These are phyloP conservation scores for Cyclina sinensis DNA, from an alignment of 1,140 invertebrate species.

Conservation along the genomic window DNA sequence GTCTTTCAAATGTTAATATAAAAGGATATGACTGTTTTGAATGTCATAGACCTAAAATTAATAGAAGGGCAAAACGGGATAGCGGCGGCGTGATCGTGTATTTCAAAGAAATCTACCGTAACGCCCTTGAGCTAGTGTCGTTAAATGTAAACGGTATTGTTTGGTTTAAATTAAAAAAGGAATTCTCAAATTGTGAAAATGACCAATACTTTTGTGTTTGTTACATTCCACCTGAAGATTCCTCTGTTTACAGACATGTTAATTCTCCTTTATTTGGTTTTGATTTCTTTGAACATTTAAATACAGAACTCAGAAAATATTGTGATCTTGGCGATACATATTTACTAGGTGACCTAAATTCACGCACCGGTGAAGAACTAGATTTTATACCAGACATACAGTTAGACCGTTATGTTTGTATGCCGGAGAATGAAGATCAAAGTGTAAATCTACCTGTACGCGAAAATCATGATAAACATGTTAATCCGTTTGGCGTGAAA, in stretches of 20 bases:
- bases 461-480: too few relatives aligned
- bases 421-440: too few relatives aligned
- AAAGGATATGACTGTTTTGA: conserved; percentile 15
- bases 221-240: too few relatives aligned
- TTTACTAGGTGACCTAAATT: too few relatives aligned
- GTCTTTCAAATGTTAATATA: neutral
- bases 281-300: too few relatives aligned
- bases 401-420: too few relatives aligned
- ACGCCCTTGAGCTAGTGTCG: neutral
- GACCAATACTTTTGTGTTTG: conserved; percentile 30
- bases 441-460: too few relatives aligned
- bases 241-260: too few relatives aligned
- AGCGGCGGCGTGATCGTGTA: conserved; percentile 44
- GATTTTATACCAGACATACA: neutral
- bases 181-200: neutral
- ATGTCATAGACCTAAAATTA: conserved; percentile 45
- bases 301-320: too few relatives aligned
- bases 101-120: conserved; percentile 25
- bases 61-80: conserved; percentile 20
- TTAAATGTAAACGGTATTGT: conserved; percentile 7
- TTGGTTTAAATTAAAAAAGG: conserved; percentile 38
- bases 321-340: too few relatives aligned
- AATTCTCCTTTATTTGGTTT: too few relatives aligned
- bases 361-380: neutral
- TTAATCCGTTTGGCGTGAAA: too few relatives aligned